phyloP scores from a whole-genome alignment of 2,888 invertebrate genomes.

The Poecilobothrus nobilitatus region DNA sequence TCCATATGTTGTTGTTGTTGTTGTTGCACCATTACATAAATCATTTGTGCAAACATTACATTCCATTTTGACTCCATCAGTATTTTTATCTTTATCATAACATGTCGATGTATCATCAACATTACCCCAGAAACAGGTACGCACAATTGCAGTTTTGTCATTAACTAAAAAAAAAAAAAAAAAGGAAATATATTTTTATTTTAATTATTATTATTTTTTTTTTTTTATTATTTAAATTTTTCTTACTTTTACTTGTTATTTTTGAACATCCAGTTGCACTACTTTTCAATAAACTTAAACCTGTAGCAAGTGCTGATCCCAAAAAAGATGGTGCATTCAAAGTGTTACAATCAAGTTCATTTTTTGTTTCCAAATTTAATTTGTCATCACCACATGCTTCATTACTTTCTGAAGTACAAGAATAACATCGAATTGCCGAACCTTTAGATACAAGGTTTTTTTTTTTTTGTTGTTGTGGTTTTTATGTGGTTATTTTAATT shows the following conservation, averaged over 20 bases:
- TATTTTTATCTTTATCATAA: no score
- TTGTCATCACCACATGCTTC: background rate
- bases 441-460: no score
- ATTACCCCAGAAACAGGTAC: background rate
- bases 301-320: no score
- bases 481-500: no score
- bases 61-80: constrained; percentile 24
- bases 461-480: no score
- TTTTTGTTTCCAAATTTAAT: background rate
- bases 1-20: constrained; percentile 27
- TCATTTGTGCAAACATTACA: constrained; percentile 37
- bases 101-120: no score
- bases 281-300: background rate
- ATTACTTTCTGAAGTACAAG: background rate
- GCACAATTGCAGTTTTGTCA: background rate
- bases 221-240: no score
- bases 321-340: background rate
- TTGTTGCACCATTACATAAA: constrained; percentile 34
- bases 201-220: no score
- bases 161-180: background rate
- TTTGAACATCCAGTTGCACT: background rate
- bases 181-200: no score
- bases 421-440: background rate
- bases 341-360: background rate
- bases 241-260: background rate